Conservation (phyloP, 2,888 invertebrate species). For the Dichetophora obliterata region DNA sequence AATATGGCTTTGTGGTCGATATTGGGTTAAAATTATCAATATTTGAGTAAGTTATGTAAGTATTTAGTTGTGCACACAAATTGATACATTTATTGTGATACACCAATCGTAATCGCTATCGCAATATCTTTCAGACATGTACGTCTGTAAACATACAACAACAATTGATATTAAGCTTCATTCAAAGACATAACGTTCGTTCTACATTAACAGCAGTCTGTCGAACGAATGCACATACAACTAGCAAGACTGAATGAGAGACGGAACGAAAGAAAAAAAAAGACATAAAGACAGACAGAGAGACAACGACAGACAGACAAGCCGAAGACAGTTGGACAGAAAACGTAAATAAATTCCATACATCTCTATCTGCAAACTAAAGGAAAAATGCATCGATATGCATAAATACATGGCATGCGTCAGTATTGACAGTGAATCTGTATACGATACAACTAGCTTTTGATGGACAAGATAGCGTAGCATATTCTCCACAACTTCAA, state of each 20-base stretch:
- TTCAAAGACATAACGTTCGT: background rate
- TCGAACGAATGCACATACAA: background rate
- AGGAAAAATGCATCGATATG: too few species aligned
- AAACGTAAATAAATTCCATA: background rate
- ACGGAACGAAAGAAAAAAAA: background rate
- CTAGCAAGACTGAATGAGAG: background rate
- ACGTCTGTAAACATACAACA: background rate
- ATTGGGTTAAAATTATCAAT: background rate
- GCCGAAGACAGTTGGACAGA: background rate
- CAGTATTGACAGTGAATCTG: too few species aligned
- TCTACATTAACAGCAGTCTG: background rate
- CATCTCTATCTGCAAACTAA: too few species aligned
- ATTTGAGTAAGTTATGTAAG: background rate
- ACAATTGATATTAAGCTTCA: background rate
- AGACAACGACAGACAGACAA: too few species aligned
- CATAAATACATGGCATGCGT: too few species aligned
- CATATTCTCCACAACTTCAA: too few species aligned
- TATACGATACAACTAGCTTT: too few species aligned
- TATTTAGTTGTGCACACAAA: background rate
- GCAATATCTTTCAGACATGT: background rate
- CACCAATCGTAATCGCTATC: too few species aligned
- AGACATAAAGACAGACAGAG: too few species aligned
- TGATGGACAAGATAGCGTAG: too few species aligned
- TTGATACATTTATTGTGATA: background rate
- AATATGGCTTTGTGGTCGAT: too few species aligned